A percentile compares a stretch with the other conserved stretches of the same genome.
Evolutionary conservation across 2,888 invertebrate genomes (phyloP).

Genomic region (Thyatira batis): DNA sequence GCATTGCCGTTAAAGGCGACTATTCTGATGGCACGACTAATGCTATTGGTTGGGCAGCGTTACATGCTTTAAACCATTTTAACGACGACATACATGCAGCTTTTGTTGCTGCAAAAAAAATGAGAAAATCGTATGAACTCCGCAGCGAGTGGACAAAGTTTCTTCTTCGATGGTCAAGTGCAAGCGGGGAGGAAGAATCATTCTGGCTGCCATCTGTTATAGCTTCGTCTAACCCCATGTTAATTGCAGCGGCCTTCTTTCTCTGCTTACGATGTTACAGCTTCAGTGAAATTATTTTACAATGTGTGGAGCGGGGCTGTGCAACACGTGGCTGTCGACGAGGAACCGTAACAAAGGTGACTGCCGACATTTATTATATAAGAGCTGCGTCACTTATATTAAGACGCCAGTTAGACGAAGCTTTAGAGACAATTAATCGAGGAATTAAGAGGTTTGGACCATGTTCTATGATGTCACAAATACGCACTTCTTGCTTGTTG

Average conservation of each 20-base stretch:
- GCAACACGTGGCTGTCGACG: conserved; percentile 46
- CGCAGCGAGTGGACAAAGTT: conserved; percentile 60
- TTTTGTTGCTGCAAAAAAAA: conserved; percentile 62
- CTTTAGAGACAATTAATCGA: conserved; percentile 44
- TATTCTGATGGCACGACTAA: conserved; percentile 64
- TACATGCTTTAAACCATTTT: conserved; percentile 62
- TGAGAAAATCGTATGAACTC: conserved; percentile 66
- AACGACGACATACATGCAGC: conserved; percentile 49
- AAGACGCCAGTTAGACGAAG: conserved; percentile 43
- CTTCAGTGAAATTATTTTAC: conserved; percentile 55
- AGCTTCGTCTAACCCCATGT: conserved; percentile 50
- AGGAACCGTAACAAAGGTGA: conserved; percentile 19
- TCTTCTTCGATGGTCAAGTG: conserved; percentile 56
- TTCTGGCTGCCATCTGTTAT: conserved; percentile 61
- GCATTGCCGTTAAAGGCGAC: conserved; percentile 66
- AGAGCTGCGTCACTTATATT: conserved; percentile 58
- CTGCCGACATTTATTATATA: conserved; percentile 58
- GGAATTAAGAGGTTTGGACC: conserved; percentile 62
- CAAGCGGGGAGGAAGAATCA: conserved; percentile 69
- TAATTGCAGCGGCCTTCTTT: conserved; percentile 72
- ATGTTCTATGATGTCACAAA: conserved; percentile 58
- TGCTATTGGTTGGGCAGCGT: conserved; percentile 70
- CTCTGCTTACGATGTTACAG: conserved; percentile 67
- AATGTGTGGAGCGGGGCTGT: conserved; percentile 59
- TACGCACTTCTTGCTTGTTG: conserved; percentile 55